These are phyloP conservation scores for Disparrhopalites patrizii DNA, from an alignment of 2,888 invertebrate genomes.

Conservation along the genomic window DNA sequence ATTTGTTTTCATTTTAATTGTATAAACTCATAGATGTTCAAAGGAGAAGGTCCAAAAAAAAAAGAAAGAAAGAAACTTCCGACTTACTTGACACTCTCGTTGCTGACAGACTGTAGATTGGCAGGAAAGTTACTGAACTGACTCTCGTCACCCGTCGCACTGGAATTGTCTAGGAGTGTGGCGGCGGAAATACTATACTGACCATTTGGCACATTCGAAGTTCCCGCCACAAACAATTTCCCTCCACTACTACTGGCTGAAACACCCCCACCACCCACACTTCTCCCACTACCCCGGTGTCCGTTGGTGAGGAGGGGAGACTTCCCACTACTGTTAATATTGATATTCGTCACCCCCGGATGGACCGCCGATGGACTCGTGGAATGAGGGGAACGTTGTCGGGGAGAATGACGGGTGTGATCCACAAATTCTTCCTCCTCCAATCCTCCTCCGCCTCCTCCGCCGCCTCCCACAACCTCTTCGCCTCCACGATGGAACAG, in stretches of 20 bases:
- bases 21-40: too few species aligned
- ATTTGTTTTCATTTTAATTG: too few species aligned
- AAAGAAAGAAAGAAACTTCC: too few species aligned
- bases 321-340: conserved; percentile 16
- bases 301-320: conserved; percentile 20
- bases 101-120: conserved; percentile 41
- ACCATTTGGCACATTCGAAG: conserved; percentile 40
- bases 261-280: background rate
- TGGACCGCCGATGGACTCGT: conserved; percentile 55
- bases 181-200: conserved; percentile 31
- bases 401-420: conserved; percentile 14
- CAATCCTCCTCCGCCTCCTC: conserved; percentile 28
- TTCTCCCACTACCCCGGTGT: background rate
- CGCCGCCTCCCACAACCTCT: conserved; percentile 6
- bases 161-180: conserved; percentile 2
- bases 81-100: conserved; percentile 45
- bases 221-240: conserved; percentile 36
- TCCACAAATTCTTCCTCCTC: conserved; percentile 19
- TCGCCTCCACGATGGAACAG: conserved; percentile 39
- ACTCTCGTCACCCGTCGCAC: conserved; percentile 1
- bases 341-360: conserved; percentile 6
- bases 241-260: conserved; percentile 8
- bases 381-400: conserved; percentile 51
- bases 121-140: conserved; percentile 27
- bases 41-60: too few species aligned